These are phyloP conservation scores for Apostichopus parvimensis DNA, from an alignment of 35 echinoderm and acorn worm genomes.

Conservation along the genomic window DNA sequence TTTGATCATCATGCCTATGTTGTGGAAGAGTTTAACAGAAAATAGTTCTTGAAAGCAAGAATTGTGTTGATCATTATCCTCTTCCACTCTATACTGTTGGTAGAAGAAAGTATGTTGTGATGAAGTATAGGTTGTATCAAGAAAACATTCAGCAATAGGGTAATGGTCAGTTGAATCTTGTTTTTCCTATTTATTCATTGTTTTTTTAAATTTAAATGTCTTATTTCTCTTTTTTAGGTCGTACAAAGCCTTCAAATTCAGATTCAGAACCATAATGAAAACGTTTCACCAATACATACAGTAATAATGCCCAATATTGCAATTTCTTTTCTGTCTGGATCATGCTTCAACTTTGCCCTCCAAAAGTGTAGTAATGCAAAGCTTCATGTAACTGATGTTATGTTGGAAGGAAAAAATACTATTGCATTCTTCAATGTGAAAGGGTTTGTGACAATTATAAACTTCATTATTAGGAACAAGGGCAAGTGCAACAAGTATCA, in stretches of 20 bases:
- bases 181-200: too few species aligned
- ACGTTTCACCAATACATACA: too few species aligned
- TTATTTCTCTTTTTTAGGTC: too few species aligned
- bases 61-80: neutral
- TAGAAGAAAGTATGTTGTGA: neutral
- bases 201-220: neutral
- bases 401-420: neutral
- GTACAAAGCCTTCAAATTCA: too few species aligned
- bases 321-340: neutral
- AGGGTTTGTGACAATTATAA: constrained; percentile 23
- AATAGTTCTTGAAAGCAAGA: neutral
- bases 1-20: neutral
- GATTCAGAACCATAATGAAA: too few species aligned
- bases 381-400: neutral
- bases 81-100: constrained; percentile 8
- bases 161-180: neutral
- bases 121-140: neutral
- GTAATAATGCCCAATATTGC: too few species aligned
- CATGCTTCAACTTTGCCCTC: neutral
- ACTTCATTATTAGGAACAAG: neutral
- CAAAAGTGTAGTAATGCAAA: constrained; percentile 1
- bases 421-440: neutral
- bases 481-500: too few species aligned
- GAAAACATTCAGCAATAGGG: neutral
- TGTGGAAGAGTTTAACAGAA: neutral